These are phyloP conservation scores for Scaptodrosophila lebanonensis DNA, from an alignment of 1,140 invertebrate genomes.

Conservation along the genomic window DNA sequence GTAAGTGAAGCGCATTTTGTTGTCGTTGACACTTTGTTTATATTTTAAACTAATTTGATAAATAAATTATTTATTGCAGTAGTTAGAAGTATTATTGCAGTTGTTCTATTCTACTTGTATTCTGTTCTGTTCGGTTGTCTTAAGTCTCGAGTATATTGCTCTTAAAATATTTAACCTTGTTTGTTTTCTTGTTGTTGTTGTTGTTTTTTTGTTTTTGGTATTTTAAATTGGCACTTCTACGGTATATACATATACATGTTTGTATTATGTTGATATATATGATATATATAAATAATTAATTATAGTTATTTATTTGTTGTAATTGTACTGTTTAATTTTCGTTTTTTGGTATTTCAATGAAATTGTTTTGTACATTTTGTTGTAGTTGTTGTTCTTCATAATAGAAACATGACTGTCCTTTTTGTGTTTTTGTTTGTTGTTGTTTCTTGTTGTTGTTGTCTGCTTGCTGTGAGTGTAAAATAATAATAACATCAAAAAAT, in stretches of 20 bases:
- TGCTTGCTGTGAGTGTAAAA: slow-evolving; percentile 13
- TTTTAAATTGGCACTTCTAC: slow-evolving; percentile 33
- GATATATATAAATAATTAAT: slow-evolving; percentile 8
- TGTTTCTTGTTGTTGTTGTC: slow-evolving; percentile 20
- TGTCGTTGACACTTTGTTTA: slow-evolving; percentile 5
- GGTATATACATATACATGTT: no score
- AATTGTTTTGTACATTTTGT: slow-evolving; percentile 40
- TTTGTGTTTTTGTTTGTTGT: slow-evolving; percentile 21
- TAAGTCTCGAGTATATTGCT: neutral
- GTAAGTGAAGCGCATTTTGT: slow-evolving; percentile 75
- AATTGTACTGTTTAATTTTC: slow-evolving; percentile 9
- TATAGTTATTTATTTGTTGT: slow-evolving; percentile 24
- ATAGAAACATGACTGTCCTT: slow-evolving; percentile 39
- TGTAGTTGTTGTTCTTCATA: slow-evolving; percentile 32
- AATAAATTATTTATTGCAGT: slow-evolving; percentile 21
- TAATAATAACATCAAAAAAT: slow-evolving; percentile 4
- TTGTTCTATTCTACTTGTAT: neutral
- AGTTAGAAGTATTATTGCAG: slow-evolving; percentile 19
- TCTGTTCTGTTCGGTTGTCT: neutral
- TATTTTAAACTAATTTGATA: slow-evolving; percentile 3
- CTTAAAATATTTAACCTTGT: slow-evolving; percentile 16
- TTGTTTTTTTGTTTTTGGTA: slow-evolving; percentile 34
- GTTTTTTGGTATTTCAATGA: slow-evolving; percentile 37
- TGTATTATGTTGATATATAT: no score
- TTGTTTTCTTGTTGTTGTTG: neutral